Base-by-base conservation (phyloP, 2,797 vertebrate species). In the Anas bernieri region DNA sequence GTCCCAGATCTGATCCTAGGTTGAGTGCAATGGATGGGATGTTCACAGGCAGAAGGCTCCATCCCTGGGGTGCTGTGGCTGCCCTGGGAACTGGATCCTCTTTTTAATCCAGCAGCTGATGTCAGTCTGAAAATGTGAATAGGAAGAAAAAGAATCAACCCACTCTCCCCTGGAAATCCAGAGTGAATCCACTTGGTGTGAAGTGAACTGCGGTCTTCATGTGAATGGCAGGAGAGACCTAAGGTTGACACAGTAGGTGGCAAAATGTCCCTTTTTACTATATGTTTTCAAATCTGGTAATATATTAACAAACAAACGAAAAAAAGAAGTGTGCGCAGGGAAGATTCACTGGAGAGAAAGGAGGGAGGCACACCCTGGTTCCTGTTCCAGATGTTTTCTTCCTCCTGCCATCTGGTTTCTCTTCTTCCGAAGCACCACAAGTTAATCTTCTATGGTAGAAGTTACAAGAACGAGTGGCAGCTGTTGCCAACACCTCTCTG, bases 341-440 rank as follows among this genome's bases (percentile, higher is more conserved):
- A 83, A 46, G 31, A 41, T 4, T 1, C 50, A 16, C 7, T 18
- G 18, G 20, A 64, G 30, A 80, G 85, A 35, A 84, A 54, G 68
- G 48, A 70, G 7, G 5, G 31, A 58, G 16, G 8, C 26, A 33
- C 20, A 1, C 23, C 86, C 62, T 25, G 33, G 26, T 80, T 77
- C 41, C 59, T 86, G 46, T 70, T 91, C 88, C 90, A 96, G 94
- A 78, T 86, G 88, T 94, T 93, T 85, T 55, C 62, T 22, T 90
- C 73, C 54, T 79, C 33, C 90, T 80, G 41, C 48, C 46, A 56
- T 73, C 92, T 93, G 74, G 35, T 90, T 92, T 79, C 63, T 90
- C 33, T 83, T 94, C 72, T 43, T 83, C 39, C 39, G 9, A 41
- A 90, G 50, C 50, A 45, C 43, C 21, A 13, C 10, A 22, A 89